Conservation (phyloP, 2,797 vertebrate species). For the Sphaeramia orbicularis region DNA sequence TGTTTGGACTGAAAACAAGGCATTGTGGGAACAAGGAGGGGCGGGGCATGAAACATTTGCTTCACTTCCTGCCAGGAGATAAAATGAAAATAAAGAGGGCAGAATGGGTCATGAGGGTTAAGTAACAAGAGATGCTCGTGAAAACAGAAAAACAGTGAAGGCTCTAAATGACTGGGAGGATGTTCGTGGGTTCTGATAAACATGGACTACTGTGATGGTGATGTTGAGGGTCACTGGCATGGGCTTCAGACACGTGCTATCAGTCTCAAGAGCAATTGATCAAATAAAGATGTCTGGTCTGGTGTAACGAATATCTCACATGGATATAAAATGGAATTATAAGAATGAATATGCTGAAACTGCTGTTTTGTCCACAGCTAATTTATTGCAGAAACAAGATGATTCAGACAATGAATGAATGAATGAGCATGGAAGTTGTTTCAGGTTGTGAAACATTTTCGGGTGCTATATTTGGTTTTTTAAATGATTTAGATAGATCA, state of each 20-base stretch:
- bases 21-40: conserved; percentile 48
- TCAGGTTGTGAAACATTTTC: too few relatives aligned
- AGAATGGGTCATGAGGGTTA: conserved; percentile 49
- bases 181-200: conserved; percentile 19
- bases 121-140: conserved; percentile 54
- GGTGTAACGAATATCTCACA: too few relatives aligned
- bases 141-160: conserved; percentile 43
- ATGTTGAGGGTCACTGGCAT: neutral
- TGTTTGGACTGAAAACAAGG: conserved; percentile 77
- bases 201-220: neutral
- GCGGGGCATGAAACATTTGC: conserved; percentile 49
- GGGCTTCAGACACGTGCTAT: neutral
- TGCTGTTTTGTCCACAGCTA: too few relatives aligned
- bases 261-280: too few relatives aligned
- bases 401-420: too few relatives aligned
- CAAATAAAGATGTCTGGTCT: too few relatives aligned
- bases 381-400: too few relatives aligned
- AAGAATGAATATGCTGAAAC: too few relatives aligned
- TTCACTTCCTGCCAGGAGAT: conserved; percentile 68
- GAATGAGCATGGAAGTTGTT: too few relatives aligned
- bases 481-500: too few relatives aligned
- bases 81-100: conserved; percentile 51
- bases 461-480: too few relatives aligned
- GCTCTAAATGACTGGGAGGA: neutral
- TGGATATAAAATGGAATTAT: too few relatives aligned